Conservation (phyloP, 2,888 invertebrate species). For the Galeruca laticollis region DNA sequence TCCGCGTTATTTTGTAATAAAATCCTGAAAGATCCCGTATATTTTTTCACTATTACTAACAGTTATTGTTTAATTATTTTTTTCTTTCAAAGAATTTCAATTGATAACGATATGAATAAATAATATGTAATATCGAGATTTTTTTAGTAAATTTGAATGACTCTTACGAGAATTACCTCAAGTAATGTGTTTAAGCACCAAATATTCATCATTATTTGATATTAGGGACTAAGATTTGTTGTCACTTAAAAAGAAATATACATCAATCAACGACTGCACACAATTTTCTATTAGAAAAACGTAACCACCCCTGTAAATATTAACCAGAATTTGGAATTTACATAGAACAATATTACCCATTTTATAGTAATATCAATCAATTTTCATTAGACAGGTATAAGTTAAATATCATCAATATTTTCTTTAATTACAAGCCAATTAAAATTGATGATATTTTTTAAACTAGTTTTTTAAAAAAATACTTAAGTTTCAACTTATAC, state of each 20-base stretch:
- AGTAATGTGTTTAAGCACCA: constrained; percentile 41
- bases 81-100: constrained; percentile 10
- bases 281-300: constrained; percentile 24
- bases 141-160: constrained; percentile 25
- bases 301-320: not conserved
- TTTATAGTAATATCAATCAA: no score
- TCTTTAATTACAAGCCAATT: no score
- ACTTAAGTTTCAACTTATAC: no score
- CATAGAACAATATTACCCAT: no score
- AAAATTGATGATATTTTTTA: no score
- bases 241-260: constrained; percentile 26
- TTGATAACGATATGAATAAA: constrained; percentile 51
- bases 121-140: constrained; percentile 46
- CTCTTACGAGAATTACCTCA: constrained; percentile 34
- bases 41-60: constrained; percentile 21
- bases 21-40: constrained; percentile 1
- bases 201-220: constrained; percentile 41
- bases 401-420: no score
- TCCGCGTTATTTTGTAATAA: not conserved
- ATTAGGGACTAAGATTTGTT: constrained; percentile 31
- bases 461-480: no score
- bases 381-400: no score
- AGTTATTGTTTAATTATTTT: constrained; percentile 12
- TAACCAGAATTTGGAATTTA: not conserved
- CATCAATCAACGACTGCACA: constrained; percentile 23